Evolutionary conservation across 2,888 invertebrate species (phyloP).

Genomic region (Siphlonurus alternatus): DNA sequence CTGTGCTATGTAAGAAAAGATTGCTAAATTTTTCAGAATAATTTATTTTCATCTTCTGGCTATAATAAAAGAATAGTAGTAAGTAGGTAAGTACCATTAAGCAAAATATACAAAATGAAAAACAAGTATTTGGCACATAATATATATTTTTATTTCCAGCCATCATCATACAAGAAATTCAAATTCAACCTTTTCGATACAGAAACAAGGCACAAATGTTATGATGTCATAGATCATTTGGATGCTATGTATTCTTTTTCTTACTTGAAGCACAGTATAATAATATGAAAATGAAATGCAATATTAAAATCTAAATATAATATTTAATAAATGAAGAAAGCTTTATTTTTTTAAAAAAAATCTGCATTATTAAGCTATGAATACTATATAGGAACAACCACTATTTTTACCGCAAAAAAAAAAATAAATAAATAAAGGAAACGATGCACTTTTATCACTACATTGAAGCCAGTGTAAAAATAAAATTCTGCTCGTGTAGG

Average conservation of each 20-base stretch:
- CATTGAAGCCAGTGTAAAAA: neutral
- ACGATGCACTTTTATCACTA: neutral
- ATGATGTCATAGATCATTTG: neutral
- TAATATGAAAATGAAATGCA: neutral
- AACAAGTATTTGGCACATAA: neutral
- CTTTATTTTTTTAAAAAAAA: too few relatives aligned
- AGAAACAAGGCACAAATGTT: neutral
- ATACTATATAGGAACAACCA: neutral
- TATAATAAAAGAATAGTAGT: too few relatives aligned
- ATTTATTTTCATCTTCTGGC: too few relatives aligned
- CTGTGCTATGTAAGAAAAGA: too few relatives aligned
- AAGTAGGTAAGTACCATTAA: too few relatives aligned
- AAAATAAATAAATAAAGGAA: neutral
- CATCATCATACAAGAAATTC: neutral
- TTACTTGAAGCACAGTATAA: neutral
- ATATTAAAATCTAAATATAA: neutral
- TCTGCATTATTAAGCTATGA: neutral
- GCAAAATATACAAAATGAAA: too few relatives aligned
- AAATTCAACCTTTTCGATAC: neutral
- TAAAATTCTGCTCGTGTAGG: neutral
- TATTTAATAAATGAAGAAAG: neutral
- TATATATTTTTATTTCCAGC: neutral
- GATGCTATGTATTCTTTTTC: neutral
- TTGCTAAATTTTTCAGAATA: too few relatives aligned
- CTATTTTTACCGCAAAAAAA: neutral